Percentiles rank a stretch among this genome's conserved stretches.
These are phyloP conservation scores for Acestrorhynchus altus DNA, from an alignment of 2,797 vertebrate species.

Conservation along the genomic window DNA sequence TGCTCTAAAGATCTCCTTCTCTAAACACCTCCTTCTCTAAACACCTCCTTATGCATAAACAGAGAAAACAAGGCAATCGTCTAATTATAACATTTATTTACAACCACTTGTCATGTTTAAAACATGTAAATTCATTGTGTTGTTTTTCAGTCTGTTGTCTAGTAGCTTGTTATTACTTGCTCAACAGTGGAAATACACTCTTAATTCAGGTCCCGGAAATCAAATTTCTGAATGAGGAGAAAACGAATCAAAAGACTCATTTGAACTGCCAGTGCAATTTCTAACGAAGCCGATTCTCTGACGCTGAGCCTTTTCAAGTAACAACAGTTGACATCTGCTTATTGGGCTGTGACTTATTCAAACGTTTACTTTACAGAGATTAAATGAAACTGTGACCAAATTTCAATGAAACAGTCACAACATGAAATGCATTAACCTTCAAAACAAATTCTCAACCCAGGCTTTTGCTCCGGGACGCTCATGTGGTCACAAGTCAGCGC, in stretches of 20 bases:
- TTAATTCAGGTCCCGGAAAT: neutral
- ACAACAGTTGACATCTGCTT: neutral
- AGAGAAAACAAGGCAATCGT: too few species aligned
- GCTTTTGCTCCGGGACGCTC: neutral
- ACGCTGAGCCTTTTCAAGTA: neutral
- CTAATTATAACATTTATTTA: too few species aligned
- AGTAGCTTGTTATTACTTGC: neutral
- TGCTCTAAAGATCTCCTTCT: too few species aligned
- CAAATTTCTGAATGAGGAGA: neutral
- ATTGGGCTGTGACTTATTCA: neutral
- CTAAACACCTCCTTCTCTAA: too few species aligned
- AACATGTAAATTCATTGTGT: too few species aligned
- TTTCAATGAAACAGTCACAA: neutral
- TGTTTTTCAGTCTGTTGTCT: neutral
- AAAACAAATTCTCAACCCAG: neutral
- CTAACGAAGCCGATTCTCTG: neutral
- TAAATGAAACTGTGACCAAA: conserved; percentile 1
- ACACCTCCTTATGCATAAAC: too few species aligned
- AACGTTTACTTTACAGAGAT: neutral
- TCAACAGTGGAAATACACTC: too few species aligned
- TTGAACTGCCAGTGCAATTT: conserved; percentile 18
- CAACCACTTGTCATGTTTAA: too few species aligned
- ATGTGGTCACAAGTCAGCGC: conserved; percentile 17
- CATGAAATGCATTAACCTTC: conserved; percentile 11
- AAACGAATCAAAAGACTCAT: neutral